phyloP scores from a whole-genome alignment of 1,140 invertebrate species.

The Drosophila suzukii region DNA sequence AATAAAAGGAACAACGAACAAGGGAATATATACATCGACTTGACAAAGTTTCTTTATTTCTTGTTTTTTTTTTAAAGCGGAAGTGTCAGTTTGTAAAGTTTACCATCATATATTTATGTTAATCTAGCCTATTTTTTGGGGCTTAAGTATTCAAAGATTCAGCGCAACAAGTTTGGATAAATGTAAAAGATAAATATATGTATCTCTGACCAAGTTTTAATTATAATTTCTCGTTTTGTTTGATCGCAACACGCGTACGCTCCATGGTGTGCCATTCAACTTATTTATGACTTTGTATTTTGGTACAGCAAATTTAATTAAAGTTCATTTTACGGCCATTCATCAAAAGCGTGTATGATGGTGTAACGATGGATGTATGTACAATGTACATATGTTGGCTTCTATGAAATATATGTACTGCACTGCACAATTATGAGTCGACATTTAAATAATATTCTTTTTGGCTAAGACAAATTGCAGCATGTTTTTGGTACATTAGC shows the following conservation, averaged over 20 bases:
- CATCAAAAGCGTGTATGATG: constrained; percentile 36
- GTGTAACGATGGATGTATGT: constrained; percentile 1
- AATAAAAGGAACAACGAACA: no score
- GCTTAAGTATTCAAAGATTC: not conserved
- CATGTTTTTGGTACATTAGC: constrained; percentile 3
- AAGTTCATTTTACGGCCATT: constrained; percentile 65
- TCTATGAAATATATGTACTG: constrained; percentile 11
- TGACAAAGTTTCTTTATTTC: no score
- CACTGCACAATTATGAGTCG: constrained; percentile 38
- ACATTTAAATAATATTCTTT: constrained; percentile 60
- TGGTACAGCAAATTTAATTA: constrained; percentile 67
- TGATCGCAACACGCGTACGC: constrained; percentile 38
- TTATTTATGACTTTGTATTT: constrained; percentile 63
- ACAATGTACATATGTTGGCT: no score
- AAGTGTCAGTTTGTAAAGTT: not conserved
- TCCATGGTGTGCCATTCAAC: constrained; percentile 32
- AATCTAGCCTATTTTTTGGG: not conserved
- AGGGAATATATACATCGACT: no score
- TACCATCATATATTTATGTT: not conserved
- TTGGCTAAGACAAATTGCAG: constrained; percentile 46
- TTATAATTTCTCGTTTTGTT: constrained; percentile 49
- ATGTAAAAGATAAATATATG: constrained; percentile 7
- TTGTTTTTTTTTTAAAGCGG: not conserved
- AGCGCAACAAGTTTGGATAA: constrained; percentile 17
- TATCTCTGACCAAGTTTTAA: constrained; percentile 56